These are phyloP conservation scores for Drosophila buzzatii DNA, from an alignment of 2,888 invertebrate genomes.

Conservation along the genomic window DNA sequence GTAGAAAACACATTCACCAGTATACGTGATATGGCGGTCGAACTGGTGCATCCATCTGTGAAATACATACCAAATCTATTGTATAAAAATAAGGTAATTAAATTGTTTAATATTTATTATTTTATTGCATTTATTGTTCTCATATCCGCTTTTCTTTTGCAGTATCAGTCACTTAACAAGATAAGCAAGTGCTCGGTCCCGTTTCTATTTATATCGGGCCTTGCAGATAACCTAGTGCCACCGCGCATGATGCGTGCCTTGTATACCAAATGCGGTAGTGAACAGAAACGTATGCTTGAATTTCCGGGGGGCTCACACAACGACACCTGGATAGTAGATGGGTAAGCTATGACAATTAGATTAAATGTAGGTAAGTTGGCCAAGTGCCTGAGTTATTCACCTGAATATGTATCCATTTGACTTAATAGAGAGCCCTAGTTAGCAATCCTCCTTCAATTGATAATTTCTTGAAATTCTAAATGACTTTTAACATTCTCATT, in stretches of 20 bases:
- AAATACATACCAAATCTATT: conserved; percentile 93
- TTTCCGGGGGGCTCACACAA: conserved; percentile 95
- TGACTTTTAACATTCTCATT: too few relatives aligned
- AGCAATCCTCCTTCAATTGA: neutral
- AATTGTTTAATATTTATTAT: neutral
- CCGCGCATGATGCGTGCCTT: conserved; percentile 95
- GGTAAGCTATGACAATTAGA: conserved; percentile 86
- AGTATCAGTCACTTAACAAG: conserved; percentile 92
- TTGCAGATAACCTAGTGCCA: conserved; percentile 94
- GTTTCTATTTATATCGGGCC: conserved; percentile 94
- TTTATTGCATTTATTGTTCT: neutral
- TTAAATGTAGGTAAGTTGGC: neutral
- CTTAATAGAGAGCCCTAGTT: neutral
- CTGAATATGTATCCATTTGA: neutral
- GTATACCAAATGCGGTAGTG: conserved; percentile 90
- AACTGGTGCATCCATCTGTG: conserved; percentile 88
- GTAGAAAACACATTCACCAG: conserved; percentile 98
- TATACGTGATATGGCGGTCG: conserved; percentile 96
- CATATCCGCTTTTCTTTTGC: conserved; percentile 65
- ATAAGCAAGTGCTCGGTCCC: conserved; percentile 91
- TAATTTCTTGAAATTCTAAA: neutral
- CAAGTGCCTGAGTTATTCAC: neutral
- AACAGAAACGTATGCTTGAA: conserved; percentile 91
- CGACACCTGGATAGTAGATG: conserved; percentile 96
- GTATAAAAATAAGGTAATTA: conserved; percentile 95